phyloP scores from a whole-genome alignment of 2,113 vertebrate genomes.

The human (Homo sapiens) region DNA sequence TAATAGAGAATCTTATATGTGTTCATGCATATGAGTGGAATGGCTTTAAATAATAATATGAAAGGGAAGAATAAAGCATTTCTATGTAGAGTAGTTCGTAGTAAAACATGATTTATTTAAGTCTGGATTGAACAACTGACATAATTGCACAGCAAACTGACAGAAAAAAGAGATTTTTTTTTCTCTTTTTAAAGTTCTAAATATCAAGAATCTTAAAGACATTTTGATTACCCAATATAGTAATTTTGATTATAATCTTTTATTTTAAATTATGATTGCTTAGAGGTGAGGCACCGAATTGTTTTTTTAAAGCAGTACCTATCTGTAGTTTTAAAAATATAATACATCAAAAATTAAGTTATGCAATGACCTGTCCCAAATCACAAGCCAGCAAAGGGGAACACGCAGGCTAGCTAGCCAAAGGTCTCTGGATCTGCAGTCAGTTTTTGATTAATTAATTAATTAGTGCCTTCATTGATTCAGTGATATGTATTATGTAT shows the following conservation, averaged over 20 bases:
- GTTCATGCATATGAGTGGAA: not conserved
- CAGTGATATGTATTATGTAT: not conserved
- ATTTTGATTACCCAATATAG: not conserved
- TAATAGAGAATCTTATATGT: not conserved
- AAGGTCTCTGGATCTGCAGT: not conserved
- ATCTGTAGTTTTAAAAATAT: slow-evolving; percentile 7
- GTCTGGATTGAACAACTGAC: not conserved
- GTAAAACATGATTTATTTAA: not conserved
- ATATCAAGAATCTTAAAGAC: not conserved
- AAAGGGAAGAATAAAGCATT: not conserved
- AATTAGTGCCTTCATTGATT: not conserved
- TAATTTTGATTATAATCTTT: not conserved
- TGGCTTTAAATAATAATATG: not conserved
- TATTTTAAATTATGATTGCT: not conserved
- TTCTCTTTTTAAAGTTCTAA: slow-evolving; percentile 26
- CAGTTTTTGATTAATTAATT: not conserved
- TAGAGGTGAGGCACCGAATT: not conserved
- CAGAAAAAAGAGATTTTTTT: not conserved
- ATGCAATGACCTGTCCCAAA: not conserved
- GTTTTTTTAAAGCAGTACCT: not conserved
- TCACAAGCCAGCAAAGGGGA: not conserved
- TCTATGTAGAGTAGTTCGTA: not conserved
- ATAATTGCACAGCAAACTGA: not conserved
- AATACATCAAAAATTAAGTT: not conserved
- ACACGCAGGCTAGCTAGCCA: not conserved